phyloP scores from a whole-genome alignment of 2,797 vertebrate genomes.

The Myioborus miniatus region DNA sequence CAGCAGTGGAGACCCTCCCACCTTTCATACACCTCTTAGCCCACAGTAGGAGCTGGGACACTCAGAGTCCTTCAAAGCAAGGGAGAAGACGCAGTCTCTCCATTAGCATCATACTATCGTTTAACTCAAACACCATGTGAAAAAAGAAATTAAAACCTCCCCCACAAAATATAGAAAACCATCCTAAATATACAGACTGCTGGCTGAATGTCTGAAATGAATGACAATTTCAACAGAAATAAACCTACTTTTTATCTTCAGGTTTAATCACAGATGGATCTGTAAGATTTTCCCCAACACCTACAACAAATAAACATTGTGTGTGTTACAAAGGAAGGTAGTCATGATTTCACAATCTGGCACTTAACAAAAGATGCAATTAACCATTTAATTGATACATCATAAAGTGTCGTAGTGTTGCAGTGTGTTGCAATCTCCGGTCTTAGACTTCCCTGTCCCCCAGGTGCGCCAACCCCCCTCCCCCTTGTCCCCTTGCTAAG shows the following conservation, averaged over 20 bases:
- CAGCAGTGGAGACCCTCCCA: not conserved
- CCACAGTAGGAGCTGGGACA: not conserved
- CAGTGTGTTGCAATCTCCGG: too few species aligned
- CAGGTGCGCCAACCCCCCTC: too few species aligned
- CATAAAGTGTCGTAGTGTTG: not conserved
- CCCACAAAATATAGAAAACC: not conserved
- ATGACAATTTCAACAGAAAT: constrained; percentile 10
- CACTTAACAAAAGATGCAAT: not conserved
- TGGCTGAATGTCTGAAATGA: not conserved
- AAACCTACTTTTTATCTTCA: constrained; percentile 86
- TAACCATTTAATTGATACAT: not conserved
- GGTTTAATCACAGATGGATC: constrained; percentile 95
- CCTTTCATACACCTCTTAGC: not conserved
- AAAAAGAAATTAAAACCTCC: not conserved
- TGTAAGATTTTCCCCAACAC: constrained; percentile 92
- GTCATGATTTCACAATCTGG: not conserved
- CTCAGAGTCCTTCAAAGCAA: not conserved
- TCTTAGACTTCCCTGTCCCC: too few species aligned
- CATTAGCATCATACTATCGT: not conserved
- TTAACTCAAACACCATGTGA: not conserved
- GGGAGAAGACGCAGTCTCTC: accelerated
- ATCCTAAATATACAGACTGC: not conserved
- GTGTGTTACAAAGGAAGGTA: not conserved
- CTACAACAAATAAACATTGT: constrained; percentile 73
- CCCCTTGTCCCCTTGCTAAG: too few species aligned